These are phyloP conservation scores for Cuculus canorus DNA, from an alignment of 2,797 vertebrate species.

Conservation along the genomic window DNA sequence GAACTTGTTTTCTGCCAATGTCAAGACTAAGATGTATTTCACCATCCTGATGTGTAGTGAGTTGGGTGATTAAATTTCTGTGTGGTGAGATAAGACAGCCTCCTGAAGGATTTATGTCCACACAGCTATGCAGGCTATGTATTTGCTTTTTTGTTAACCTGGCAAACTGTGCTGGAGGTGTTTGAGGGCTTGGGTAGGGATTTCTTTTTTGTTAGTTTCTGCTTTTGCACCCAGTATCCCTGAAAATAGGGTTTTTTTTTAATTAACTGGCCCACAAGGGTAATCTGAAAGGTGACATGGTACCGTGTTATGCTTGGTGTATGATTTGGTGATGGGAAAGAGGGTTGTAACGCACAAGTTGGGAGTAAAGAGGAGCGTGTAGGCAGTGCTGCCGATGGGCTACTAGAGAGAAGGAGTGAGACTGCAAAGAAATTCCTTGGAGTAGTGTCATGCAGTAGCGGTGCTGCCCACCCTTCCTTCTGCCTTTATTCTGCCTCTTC, in stretches of 20 bases:
- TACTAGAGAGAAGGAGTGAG: neutral
- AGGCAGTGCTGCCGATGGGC: neutral
- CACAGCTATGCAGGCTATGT: neutral
- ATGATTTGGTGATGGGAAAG: neutral
- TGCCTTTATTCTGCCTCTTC: neutral
- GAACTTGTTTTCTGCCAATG: conserved; percentile 14
- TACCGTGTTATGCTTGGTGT: neutral
- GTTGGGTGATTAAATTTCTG: conserved; percentile 52
- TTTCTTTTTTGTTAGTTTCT: neutral
- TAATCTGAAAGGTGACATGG: rapidly evolving
- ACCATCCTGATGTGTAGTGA: neutral
- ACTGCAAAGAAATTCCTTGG: neutral
- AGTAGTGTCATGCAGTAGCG: neutral
- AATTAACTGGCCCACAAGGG: neutral
- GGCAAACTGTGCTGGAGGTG: neutral
- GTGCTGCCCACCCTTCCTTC: neutral
- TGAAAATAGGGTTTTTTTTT: neutral
- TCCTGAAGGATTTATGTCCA: conserved; percentile 32
- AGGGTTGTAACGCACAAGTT: neutral
- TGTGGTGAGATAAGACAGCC: conserved; percentile 34
- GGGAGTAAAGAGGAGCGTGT: neutral
- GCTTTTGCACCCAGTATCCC: neutral
- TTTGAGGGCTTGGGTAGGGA: neutral
- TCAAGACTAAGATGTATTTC: conserved; percentile 22
- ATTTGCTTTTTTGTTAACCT: neutral